Conservation (phyloP, 2,797 vertebrate species). For the Lagorchestes hirsutus region DNA sequence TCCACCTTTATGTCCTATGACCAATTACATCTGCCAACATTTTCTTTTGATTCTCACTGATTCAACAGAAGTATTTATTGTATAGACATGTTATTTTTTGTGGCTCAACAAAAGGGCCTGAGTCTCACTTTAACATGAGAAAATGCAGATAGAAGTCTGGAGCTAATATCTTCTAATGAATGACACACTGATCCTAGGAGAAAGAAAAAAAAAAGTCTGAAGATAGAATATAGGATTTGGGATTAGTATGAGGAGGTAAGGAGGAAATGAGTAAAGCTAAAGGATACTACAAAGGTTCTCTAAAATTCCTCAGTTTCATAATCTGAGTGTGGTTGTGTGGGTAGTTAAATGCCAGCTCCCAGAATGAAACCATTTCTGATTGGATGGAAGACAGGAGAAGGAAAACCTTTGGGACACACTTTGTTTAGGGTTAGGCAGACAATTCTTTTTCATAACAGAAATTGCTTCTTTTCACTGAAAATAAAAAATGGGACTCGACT, state of each 20-base stretch:
- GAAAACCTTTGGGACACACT: not conserved
- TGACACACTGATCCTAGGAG: not conserved
- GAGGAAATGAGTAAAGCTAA: not conserved
- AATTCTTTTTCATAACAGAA: not conserved
- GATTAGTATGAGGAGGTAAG: not conserved
- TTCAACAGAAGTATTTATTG: not conserved
- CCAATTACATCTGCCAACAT: not conserved
- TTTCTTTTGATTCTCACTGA: not conserved
- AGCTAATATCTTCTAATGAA: not conserved
- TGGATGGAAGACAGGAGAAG: not conserved
- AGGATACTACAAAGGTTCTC: not conserved
- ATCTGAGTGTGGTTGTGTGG: not conserved
- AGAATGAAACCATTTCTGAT: not conserved
- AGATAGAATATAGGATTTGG: not conserved
- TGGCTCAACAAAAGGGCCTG: not conserved
- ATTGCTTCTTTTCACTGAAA: not conserved
- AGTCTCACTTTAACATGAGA: not conserved
- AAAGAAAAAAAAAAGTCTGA: not conserved
- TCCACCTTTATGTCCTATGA: not conserved
- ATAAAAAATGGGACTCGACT: not conserved
- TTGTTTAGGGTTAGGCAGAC: not conserved
- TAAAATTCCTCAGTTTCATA: not conserved
- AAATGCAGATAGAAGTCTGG: not conserved
- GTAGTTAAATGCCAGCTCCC: not conserved
- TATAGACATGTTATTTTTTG: not conserved